Conservation (phyloP, 2,113 vertebrate species). For the Hepsetus odoe region DNA sequence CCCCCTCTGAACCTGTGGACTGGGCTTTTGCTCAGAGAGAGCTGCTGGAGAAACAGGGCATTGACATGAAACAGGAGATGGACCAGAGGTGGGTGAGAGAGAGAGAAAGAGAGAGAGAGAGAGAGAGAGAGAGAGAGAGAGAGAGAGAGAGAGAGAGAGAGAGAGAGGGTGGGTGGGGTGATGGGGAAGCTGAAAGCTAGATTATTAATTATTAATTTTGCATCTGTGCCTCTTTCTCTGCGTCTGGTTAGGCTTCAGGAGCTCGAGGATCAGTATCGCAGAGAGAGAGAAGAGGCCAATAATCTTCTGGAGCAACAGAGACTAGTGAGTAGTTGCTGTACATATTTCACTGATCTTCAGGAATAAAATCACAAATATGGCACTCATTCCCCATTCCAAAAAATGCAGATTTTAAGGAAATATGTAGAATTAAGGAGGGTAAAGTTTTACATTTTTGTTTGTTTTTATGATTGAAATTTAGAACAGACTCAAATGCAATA, state of each 20-base stretch:
- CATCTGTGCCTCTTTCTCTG: not conserved
- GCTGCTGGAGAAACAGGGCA: slow-evolving; percentile 96
- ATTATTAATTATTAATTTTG: slow-evolving; percentile 27
- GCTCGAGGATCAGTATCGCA: slow-evolving; percentile 93
- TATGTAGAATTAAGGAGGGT: no score
- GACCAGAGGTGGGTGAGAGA: slow-evolving; percentile 84
- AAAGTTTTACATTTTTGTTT: no score
- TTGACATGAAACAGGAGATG: slow-evolving; percentile 99
- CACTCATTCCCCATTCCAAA: not conserved
- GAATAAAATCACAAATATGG: not conserved
- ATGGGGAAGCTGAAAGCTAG: not conserved
- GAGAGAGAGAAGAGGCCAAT: slow-evolving; percentile 91
- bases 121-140: not conserved
- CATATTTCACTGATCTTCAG: not conserved
- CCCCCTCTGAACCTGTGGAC: slow-evolving; percentile 89
- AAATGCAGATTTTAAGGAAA: no score
- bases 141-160: no score
- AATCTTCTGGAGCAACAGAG: slow-evolving; percentile 96
- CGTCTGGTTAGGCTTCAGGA: slow-evolving; percentile 88
- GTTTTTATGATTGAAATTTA: not conserved
- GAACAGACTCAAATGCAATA: not conserved
- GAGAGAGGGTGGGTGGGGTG: not conserved
- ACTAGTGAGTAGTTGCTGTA: slow-evolving; percentile 77
- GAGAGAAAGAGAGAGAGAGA: no score
- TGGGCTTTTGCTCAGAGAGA: slow-evolving; percentile 97